Conservation (phyloP, 30 jellyfish, hydroid and myxozoan genomes). For the Sanderia malayensis region DNA sequence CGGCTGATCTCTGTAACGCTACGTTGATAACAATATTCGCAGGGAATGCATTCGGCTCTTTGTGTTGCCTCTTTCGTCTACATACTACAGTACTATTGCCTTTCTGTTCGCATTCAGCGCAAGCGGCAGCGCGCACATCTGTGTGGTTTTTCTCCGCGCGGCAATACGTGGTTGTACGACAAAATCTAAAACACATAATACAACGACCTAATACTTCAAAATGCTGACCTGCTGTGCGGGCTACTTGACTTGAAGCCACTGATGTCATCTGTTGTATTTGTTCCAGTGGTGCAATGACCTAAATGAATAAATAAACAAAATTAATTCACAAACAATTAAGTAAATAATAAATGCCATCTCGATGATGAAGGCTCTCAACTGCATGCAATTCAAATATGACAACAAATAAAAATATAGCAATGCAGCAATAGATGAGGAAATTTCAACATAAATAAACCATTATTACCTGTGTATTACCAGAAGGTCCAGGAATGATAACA, state of each 20-base stretch:
- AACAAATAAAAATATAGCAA: background rate
- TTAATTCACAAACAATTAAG: background rate
- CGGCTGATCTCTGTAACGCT: conserved; percentile 73
- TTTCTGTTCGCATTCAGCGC: conserved; percentile 85
- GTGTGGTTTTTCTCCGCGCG: conserved; percentile 97
- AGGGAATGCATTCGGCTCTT: conserved; percentile 97
- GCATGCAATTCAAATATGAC: background rate
- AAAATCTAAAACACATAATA: conserved; percentile 88
- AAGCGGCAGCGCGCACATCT: conserved; percentile 94
- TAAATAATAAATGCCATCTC: background rate
- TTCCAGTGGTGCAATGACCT: conserved; percentile 9
- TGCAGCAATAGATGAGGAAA: conserved; percentile 14
- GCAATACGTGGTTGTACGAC: conserved; percentile 98
- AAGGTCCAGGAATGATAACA: conserved; percentile 44
- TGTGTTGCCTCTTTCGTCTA: conserved; percentile 87
- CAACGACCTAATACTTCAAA: conserved; percentile 98
- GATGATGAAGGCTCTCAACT: background rate
- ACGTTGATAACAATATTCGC: conserved; percentile 92
- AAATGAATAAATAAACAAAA: background rate
- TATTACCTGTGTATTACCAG: conserved; percentile 45
- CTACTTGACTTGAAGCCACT: conserved; percentile 40
- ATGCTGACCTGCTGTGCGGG: conserved; percentile 85
- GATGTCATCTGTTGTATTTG: conserved; percentile 35
- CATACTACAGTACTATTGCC: conserved; percentile 97
- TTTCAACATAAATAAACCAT: background rate